Conservation (phyloP, 1,140 invertebrate species). For the Drosophila pruinosa region DNA sequence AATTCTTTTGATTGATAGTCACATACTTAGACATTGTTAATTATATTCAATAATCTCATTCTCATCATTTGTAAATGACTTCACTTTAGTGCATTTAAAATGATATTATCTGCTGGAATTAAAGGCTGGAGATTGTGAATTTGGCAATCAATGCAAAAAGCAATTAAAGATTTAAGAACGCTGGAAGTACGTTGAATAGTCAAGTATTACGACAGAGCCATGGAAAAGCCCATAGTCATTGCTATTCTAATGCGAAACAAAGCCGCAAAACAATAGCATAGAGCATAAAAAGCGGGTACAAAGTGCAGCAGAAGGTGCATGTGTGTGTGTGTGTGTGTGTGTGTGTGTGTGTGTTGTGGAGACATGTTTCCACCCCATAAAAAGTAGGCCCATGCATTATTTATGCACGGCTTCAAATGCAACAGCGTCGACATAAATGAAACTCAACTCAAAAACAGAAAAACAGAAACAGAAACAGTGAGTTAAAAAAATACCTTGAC, state of each 20-base stretch:
- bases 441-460: constrained; percentile 48
- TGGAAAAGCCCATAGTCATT: constrained; percentile 4
- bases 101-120: no score
- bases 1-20: no score
- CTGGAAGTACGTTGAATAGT: neutral
- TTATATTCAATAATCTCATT: no score
- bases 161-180: neutral
- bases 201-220: neutral
- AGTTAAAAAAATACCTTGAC: constrained; percentile 69
- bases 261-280: constrained; percentile 10
- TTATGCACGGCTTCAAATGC: constrained; percentile 72
- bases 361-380: constrained; percentile 21
- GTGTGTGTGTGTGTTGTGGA: constrained; percentile 20
- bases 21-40: no score
- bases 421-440: constrained; percentile 68
- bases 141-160: neutral
- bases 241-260: constrained; percentile 24
- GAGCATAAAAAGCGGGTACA: neutral
- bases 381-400: constrained; percentile 75
- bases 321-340: neutral
- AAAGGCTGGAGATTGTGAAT: neutral
- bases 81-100: no score
- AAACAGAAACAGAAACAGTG: constrained; percentile 5
- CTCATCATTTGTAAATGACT: no score
- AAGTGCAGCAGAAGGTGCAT: neutral